phyloP scores from a whole-genome alignment of 1,140 invertebrate species.

The Orius insidiosus region DNA sequence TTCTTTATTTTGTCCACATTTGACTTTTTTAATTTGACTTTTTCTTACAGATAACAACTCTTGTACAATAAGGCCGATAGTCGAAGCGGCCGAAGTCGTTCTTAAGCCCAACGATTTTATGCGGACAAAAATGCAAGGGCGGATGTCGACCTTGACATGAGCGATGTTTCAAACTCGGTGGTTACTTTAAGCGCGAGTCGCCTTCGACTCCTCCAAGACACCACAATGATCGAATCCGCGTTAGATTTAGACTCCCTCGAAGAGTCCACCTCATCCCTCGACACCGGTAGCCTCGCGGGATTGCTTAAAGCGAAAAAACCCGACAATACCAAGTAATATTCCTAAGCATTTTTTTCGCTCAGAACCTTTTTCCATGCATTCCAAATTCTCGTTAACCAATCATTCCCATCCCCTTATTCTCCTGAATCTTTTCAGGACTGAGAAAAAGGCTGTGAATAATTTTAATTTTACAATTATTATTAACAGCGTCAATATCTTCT shows the following conservation, averaged over 20 bases:
- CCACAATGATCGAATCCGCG: slow-evolving; percentile 72
- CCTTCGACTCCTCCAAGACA: slow-evolving; percentile 54
- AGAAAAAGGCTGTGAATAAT: no score
- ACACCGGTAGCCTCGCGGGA: slow-evolving; percentile 33
- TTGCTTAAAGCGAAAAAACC: slow-evolving; percentile 26
- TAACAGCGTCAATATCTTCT: no score
- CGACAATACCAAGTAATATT: no score
- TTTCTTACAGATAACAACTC: slow-evolving; percentile 6
- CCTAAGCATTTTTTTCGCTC: no score
- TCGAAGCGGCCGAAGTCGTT: slow-evolving; percentile 9
- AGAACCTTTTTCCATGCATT: no score
- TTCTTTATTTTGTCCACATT: background rate
- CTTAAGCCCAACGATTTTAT: slow-evolving; percentile 10
- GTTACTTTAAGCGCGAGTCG: slow-evolving; percentile 34
- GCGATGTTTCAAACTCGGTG: slow-evolving; percentile 15
- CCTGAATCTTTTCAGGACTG: no score
- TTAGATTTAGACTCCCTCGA: slow-evolving; percentile 66
- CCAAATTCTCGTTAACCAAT: no score
- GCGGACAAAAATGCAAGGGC: background rate
- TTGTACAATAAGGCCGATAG: slow-evolving; percentile 2
- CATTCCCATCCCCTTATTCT: no score
- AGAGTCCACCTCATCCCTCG: slow-evolving; percentile 35
- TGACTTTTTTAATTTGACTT: no score
- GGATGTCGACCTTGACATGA: slow-evolving; percentile 20
- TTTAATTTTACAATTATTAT: no score